Evolutionary conservation across 2,888 invertebrate genomes (phyloP).

Genomic region (Ctenicera cuprea): DNA sequence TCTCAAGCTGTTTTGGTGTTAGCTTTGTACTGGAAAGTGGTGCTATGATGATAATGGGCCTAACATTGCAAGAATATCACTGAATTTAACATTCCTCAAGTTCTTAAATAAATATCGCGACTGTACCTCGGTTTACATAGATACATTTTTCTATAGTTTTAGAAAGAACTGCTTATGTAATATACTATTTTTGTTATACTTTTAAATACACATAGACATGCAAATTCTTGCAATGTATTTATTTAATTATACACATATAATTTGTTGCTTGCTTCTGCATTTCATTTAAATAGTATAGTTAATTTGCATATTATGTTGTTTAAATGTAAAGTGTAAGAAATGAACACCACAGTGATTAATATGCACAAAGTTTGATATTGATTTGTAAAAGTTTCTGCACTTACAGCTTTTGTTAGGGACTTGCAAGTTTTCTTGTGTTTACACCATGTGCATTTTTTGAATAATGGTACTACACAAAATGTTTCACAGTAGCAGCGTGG

Average conservation of each 20-base stretch:
- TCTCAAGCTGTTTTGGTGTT: slow-evolving; percentile 37
- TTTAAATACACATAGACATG: not conserved
- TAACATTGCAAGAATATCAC: slow-evolving; percentile 43
- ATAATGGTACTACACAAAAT: too few species aligned
- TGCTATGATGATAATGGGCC: slow-evolving; percentile 39
- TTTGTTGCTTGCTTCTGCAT: slow-evolving; percentile 20
- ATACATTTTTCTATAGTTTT: slow-evolving; percentile 6
- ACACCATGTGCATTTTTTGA: too few species aligned
- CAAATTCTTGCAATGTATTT: slow-evolving; percentile 38
- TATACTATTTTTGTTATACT: too few species aligned
- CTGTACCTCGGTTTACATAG: slow-evolving; percentile 13
- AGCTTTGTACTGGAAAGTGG: slow-evolving; percentile 44
- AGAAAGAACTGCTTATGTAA: not conserved
- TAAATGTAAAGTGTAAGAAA: slow-evolving; percentile 26
- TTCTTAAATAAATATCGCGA: slow-evolving; percentile 10
- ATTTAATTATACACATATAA: slow-evolving; percentile 5
- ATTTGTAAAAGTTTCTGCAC: not conserved
- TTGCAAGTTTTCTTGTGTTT: not conserved
- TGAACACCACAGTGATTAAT: slow-evolving; percentile 35
- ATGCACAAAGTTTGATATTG: slow-evolving; percentile 9
- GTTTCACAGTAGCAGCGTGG: too few species aligned
- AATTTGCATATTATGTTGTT: slow-evolving; percentile 6
- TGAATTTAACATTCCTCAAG: slow-evolving; percentile 29
- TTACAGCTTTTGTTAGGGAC: not conserved
- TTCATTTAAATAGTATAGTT: slow-evolving; percentile 8